Percentiles rank a stretch among this genome's conserved stretches.
Evolutionary conservation across 2,113 vertebrate genomes (phyloP).

Genomic region (Chaenocephalus aceratus): DNA sequence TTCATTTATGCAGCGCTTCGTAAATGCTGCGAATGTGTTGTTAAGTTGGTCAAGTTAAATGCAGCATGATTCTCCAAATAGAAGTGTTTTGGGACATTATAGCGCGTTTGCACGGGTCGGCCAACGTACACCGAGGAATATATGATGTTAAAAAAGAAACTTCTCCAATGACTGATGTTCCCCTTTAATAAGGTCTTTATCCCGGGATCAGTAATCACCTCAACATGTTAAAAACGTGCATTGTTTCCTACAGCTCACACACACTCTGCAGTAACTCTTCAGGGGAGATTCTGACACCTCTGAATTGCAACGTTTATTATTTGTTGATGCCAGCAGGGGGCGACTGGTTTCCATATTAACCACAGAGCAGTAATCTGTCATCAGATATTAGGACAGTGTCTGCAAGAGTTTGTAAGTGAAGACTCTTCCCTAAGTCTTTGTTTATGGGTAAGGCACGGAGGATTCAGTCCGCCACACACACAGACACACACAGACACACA

Average conservation of each 20-base stretch:
- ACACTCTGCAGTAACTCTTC: not conserved
- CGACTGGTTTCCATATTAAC: slow-evolving; percentile 53
- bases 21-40: no score
- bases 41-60: no score
- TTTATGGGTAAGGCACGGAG: slow-evolving; percentile 68
- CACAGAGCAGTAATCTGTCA: slow-evolving; percentile 58
- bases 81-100: no score
- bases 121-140: no score
- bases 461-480: slow-evolving; percentile 41
- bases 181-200: slow-evolving; percentile 5
- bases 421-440: slow-evolving; percentile 63
- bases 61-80: no score
- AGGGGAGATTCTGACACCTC: not conserved
- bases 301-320: slow-evolving; percentile 37
- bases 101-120: no score
- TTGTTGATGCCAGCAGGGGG: slow-evolving; percentile 68
- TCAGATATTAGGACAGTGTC: slow-evolving; percentile 51
- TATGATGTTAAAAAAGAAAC: slow-evolving; percentile 13
- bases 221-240: slow-evolving; percentile 28
- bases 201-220: slow-evolving; percentile 20
- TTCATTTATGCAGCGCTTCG: no score
- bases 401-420: slow-evolving; percentile 59
- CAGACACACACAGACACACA: slow-evolving; percentile 33
- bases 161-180: slow-evolving; percentile 21
- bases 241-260: not conserved